Evolutionary conservation across 2,888 invertebrate species (phyloP), one percentile per base, ranked within the genome.

Genomic region (Gerris lacustris): DNA sequence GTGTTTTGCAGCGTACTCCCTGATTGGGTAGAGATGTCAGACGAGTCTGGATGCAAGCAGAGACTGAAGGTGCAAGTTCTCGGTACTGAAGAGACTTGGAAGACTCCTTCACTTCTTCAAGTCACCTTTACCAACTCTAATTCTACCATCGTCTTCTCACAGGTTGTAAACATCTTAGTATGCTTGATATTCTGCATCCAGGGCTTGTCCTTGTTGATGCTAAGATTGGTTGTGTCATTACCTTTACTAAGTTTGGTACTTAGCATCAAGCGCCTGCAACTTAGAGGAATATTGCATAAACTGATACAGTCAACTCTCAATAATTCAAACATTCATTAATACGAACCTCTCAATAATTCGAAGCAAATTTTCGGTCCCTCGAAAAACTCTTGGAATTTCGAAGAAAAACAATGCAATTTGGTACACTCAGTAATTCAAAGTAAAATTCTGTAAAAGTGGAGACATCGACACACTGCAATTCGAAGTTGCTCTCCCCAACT

Each of bases 21-120:
- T 11, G 55, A 55, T 2, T 55, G 55, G 55, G 15, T 9, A 2
- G 55, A 43, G 67, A 64, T 83, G 74, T 80, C 80, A 76, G 83
- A 83, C 79, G 82, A 82, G 7, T 82, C 82, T 71, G 88, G 87
- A 69, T 85, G 85, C 72, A 83, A 84, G 2, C 89, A 91, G 78
- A 87, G 86, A 75, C 81, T 92, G 73, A 87, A 89, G 76, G 89
- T 92, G 6, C 86, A 89, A 78, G 87, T 92, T 45, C 81, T 92
- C 72, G 92, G 91, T 0, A 88, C 88, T 0, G 92, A 92, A 77
- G 92, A 92, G 79, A 92, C 91, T 0, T 92, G 92, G 92, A 89
- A 92, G 71, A 92, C 92, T 0, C 92, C 92, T 0, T 91, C 91
- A 73, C 82, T 92, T 70, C 81, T 92, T 71, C 83, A 91, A 76